Base-by-base conservation (phyloP, 1,140 invertebrate species). In the Polypedilum pembai region DNA sequence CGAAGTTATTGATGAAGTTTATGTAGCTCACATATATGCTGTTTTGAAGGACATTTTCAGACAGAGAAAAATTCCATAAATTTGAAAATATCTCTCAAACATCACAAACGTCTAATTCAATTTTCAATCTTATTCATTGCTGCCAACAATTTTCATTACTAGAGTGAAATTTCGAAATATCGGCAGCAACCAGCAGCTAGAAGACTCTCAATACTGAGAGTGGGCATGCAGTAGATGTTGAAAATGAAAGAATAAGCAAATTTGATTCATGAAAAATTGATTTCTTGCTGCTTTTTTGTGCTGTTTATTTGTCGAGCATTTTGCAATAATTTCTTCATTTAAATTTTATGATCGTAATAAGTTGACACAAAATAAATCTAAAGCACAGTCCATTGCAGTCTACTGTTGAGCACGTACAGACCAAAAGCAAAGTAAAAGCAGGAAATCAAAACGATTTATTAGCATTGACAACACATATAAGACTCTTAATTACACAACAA, bases 291-390 rank as follows among this genome's bases (percentile, higher is more conserved):
- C n/a, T 56, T 8, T 15, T n/a, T 56, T n/a, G n/a, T n/a, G 41
- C 40, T 45, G 8, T 56, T n/a, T 56, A 33, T 33, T 33, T 33
- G 24, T 33, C 5, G 5, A 56, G 45, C 45, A 33, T 56, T 56
- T n/a, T 56, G 45, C 45, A 56, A 56, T 33, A 33, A 33, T 33
- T 33, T 33, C 24, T 33, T 33, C 24, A 33, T 33, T 33, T 33
- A 33, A 33, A 33, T 33, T 33, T 33, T 33, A 33, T 33, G 24
- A 33, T n/a, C n/a, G 45, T n/a, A 56, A n/a, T 56, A 56, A n/a
- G 45, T 56, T 56, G 45, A 56, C 45, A 56, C 45, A 56, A 56
- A 56, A 56, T 56, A 56, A 56, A 56, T 56, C 45, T 56, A 56
- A 56, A n/a, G 45, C n/a, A 56, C 45, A 56, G 24, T 33, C 24